Conservation (phyloP, 2,888 invertebrate genomes). For the Ormyrus rosae region DNA sequence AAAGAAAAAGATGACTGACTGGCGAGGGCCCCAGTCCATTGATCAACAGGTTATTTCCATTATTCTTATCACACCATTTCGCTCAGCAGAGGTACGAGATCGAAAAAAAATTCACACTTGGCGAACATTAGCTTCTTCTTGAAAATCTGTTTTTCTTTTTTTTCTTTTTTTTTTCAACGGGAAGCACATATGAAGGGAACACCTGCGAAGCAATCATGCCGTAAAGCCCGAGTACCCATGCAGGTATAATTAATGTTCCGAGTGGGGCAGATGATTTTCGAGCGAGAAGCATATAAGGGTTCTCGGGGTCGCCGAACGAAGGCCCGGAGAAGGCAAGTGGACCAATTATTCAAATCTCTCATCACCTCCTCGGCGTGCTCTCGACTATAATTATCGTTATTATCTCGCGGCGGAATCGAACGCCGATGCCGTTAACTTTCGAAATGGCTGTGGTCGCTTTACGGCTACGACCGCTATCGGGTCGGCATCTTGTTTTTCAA, state of each 20-base stretch:
- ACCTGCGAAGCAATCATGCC: conserved; percentile 8
- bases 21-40: too few relatives aligned
- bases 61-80: too few relatives aligned
- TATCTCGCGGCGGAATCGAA: conserved; percentile 38
- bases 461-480: too few relatives aligned
- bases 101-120: too few relatives aligned
- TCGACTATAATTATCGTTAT: conserved; percentile 60
- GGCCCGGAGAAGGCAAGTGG: conserved; percentile 33
- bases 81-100: too few relatives aligned
- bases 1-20: too few relatives aligned
- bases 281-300: neutral
- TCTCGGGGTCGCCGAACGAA: neutral
- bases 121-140: too few relatives aligned
- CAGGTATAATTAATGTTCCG: conserved; percentile 17
- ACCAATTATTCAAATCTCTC: conserved; percentile 60
- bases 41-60: too few relatives aligned
- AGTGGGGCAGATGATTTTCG: conserved; percentile 2
- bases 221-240: neutral
- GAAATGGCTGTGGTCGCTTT: conserved; percentile 1
- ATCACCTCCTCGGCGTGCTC: conserved; percentile 50
- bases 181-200: neutral
- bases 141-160: too few relatives aligned
- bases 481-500: too few relatives aligned
- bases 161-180: too few relatives aligned
- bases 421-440: conserved; percentile 6